Evolutionary conservation across 1,140 invertebrate genomes (phyloP).

Genomic region (Thaumetopoea pityocampa): DNA sequence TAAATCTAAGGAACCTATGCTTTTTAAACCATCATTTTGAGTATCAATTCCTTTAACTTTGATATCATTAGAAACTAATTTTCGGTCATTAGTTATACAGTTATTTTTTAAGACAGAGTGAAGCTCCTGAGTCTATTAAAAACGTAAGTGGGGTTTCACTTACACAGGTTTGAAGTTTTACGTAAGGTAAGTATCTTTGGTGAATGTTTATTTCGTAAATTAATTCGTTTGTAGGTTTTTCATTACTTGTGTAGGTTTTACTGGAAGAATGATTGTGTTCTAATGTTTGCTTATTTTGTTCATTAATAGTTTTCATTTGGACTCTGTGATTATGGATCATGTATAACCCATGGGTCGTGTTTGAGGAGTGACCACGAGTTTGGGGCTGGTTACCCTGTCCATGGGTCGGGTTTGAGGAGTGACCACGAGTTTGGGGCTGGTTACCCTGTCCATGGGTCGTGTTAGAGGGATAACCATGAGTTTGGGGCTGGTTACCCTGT

Average conservation of each 20-base stretch:
- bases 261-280: too few species aligned
- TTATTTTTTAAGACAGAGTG: not conserved
- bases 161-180: not conserved
- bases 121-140: not conserved
- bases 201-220: conserved; percentile 15
- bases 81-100: not conserved
- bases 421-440: conserved; percentile 2
- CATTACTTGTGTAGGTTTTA: not conserved
- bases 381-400: conserved; percentile 16
- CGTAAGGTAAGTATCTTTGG: not conserved
- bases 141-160: not conserved
- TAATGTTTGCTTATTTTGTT: too few species aligned
- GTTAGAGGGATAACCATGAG: not conserved
- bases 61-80: not conserved
- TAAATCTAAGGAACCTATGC: too few species aligned
- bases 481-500: too few species aligned
- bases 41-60: not conserved
- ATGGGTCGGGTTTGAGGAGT: too few species aligned
- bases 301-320: too few species aligned
- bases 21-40: too few species aligned
- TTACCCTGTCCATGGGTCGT: conserved; percentile 3
- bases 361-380: conserved; percentile 3
- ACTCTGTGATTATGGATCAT: too few species aligned
- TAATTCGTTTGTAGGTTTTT: conserved; percentile 3
- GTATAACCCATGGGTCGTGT: too few species aligned